Evolutionary conservation across 1,140 invertebrate genomes (phyloP).

Genomic region (Polyergus mexicanus): DNA sequence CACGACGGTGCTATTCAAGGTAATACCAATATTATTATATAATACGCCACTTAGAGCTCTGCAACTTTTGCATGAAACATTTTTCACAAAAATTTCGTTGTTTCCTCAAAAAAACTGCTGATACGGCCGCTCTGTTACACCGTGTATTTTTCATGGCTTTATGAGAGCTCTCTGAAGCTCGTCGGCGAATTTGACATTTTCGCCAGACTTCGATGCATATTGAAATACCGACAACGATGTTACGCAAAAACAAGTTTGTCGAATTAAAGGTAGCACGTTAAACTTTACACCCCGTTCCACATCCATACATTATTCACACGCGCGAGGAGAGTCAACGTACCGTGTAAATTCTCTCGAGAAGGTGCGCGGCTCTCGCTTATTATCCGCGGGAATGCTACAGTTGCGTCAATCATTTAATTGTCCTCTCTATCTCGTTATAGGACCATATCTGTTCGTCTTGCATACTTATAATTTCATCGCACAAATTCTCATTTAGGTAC

Average conservation of each 20-base stretch:
- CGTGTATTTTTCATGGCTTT: background rate
- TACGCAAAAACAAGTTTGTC: constrained; percentile 62
- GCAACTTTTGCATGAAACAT: too few relatives aligned
- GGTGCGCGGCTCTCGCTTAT: constrained; percentile 23
- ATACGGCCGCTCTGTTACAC: too few relatives aligned
- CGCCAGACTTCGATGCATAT: background rate
- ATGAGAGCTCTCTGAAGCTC: background rate
- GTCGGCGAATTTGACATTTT: constrained; percentile 34
- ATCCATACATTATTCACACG: constrained; percentile 32
- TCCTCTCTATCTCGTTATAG: constrained; percentile 20
- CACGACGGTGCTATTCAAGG: too few relatives aligned
- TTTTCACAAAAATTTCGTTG: too few relatives aligned
- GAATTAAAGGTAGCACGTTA: constrained; percentile 41
- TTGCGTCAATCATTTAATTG: constrained; percentile 61
- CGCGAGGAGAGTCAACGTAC: background rate
- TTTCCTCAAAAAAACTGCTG: too few relatives aligned
- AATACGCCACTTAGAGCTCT: too few relatives aligned
- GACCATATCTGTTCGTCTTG: background rate
- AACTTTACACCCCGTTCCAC: constrained; percentile 40
- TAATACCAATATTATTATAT: too few relatives aligned
- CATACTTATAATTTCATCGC: constrained; percentile 23
- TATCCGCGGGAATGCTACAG: constrained; percentile 29
- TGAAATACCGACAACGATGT: constrained; percentile 42
- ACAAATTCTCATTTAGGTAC: background rate
- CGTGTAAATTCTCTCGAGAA: constrained; percentile 41